Percentiles rank a stretch among this genome's conserved stretches.
Evolutionary conservation across 23 tunicate species (phyloP).

Genomic region (Clavelina lepadiformis): DNA sequence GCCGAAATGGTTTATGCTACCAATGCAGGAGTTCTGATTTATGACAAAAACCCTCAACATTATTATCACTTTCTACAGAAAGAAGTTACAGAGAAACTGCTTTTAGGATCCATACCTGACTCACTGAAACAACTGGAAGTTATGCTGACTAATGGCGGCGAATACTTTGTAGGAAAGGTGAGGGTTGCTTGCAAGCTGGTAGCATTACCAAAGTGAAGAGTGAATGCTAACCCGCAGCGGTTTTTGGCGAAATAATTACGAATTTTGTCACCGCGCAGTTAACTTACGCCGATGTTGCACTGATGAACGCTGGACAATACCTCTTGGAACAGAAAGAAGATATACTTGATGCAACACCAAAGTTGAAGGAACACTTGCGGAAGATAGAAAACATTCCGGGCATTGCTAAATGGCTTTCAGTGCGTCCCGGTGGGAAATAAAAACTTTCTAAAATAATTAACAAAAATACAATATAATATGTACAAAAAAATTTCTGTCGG

Average conservation of each 20-base stretch:
- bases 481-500: too few relatives aligned
- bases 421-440: too few relatives aligned
- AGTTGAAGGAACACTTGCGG: background rate
- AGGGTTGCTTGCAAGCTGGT: background rate
- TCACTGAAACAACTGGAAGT: conserved; percentile 4
- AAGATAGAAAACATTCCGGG: conserved; percentile 4
- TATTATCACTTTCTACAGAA: too few relatives aligned
- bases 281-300: conserved; percentile 13
- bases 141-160: conserved; percentile 1
- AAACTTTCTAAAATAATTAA: too few relatives aligned
- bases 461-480: too few relatives aligned
- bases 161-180: background rate
- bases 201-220: background rate
- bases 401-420: background rate
- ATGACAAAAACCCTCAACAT: too few relatives aligned
- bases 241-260: background rate
- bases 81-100: background rate
- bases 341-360: background rate
- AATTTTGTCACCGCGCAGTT: background rate
- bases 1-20: too few relatives aligned
- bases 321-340: conserved; percentile 1
- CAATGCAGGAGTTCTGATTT: too few relatives aligned
- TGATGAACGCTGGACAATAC: conserved; percentile 4
- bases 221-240: background rate
- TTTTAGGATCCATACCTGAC: background rate